Base-by-base conservation (phyloP, 2,113 vertebrate genomes). In the Choloepus hoffmanni region DNA sequence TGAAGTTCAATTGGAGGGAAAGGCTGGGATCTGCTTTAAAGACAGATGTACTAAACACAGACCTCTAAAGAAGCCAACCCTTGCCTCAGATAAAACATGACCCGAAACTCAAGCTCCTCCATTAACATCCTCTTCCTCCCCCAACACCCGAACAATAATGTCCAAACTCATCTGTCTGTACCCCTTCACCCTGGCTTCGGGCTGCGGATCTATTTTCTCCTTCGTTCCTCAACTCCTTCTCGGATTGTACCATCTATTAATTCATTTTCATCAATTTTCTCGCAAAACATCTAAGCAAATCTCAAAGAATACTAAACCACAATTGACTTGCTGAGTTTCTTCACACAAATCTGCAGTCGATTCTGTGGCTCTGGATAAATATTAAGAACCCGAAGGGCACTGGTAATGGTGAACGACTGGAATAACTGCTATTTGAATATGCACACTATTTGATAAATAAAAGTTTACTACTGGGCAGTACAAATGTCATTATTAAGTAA, bases 41-140 rank as follows among this genome's bases (percentile, higher is more conserved):
- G 55, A 70, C 76, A 78, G 55, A 77, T 58, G 7, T 79, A 83
- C 53, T 88, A 68, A 36, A 90, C 19, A 60, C 11, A 24, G n/a
- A 76, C 55, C 18, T 30, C 21, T 16, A 74, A 0, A 92, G 21
- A 78, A 0, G 7, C 1, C 19, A 43, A 12, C 67, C 85, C 53
- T 5, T 73, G 43, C 50, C 63, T 58, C 40, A n/a, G 28, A 62
- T 63, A 85, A 94, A 92, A 63, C 19, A 81, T 5, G 45, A 72
- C 21, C 76, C 74, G 19, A 86, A 92, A 81, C 53, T n/a, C 40
- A 74, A 94, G 55, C 81, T 24, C 90, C 45, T 50, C 60, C 67
- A 81, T 8, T 48, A 36, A 33, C 5, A 13, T 24, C 62, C 13
- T 68, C 50, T 24, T n/a, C 55, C 43, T 15, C 36, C 4, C 30